Base-by-base conservation (phyloP, 2,797 vertebrate genomes). In the Sandelia bainsii region DNA sequence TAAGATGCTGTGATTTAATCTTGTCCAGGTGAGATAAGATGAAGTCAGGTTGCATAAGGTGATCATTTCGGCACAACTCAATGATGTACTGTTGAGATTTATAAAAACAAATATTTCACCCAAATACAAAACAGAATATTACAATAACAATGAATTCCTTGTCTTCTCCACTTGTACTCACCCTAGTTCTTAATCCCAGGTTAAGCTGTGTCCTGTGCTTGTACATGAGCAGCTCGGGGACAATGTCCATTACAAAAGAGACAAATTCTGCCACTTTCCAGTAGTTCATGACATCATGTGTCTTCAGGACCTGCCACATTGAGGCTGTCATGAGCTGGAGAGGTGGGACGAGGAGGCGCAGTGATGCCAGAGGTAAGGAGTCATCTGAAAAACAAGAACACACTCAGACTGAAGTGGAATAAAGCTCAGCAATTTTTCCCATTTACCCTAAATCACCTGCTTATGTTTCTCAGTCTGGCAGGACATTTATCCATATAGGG, bases 181-280 rank as follows among this genome's bases (percentile, higher is more conserved):
- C 96, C 92, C 93, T 94, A 34, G 95, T 95, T 79, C 94, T 91
- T 53, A 97, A 83, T 17, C 95, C 95, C 79, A 96, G 80, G 50
- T 91, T 91, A 8, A 97, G 93, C 3, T 95, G 95, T 34, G 82
- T 91, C 20, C 91, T 83, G 79, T 96, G 94, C 20, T 92, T 94
- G 81, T 69, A 81, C 82, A 87, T 87, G 5, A 96, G 90, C 82
- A 96, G 79, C 60, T 93, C 93, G 0, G 96, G 96, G 2, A 94
- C 94, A 4, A 88, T 83, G 25, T 91, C 85, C 5, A 85, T 86
- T 69, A 96, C 91, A 39, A 90, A 49, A 0, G 80, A 85, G 56
- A 96, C 89, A 68, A 96, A 95, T 48, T 95, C 93, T 12, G 96
- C 86, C 10, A 96, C 90, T 4, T 89, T 92, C 29, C 94, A 94